Conservation (phyloP, 2,113 vertebrate species). For the Capra hircus region DNA sequence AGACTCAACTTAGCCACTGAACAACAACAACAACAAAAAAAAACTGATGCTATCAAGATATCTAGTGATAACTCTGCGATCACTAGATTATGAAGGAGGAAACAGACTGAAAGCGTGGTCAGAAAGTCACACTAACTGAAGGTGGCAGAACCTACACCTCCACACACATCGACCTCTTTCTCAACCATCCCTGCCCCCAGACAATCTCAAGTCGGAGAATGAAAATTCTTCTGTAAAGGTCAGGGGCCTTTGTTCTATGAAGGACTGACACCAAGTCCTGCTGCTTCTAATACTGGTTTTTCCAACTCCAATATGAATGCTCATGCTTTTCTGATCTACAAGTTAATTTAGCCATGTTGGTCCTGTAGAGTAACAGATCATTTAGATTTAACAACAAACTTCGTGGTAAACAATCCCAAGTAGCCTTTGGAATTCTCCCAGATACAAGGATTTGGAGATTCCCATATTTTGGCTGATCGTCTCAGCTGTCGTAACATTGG, state of each 20-base stretch:
- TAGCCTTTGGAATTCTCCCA: not conserved
- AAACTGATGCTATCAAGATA: not conserved
- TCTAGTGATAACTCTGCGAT: no score
- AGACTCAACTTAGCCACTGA: not conserved
- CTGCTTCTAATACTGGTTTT: not conserved
- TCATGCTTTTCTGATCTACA: not conserved
- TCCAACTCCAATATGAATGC: not conserved
- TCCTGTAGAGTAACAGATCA: not conserved
- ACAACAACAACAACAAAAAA: not conserved
- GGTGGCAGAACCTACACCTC: not conserved
- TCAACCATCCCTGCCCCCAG: rapidly evolving
- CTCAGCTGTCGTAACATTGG: not conserved
- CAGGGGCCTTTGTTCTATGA: not conserved
- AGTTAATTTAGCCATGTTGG: not conserved
- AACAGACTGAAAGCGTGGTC: not conserved
- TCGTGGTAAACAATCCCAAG: not conserved
- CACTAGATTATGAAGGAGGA: not conserved
- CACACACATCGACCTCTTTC: not conserved
- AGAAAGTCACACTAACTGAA: not conserved
- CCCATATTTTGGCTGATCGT: not conserved
- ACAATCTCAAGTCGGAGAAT: not conserved
- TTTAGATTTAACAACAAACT: not conserved
- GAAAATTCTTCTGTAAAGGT: not conserved
- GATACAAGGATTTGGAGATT: not conserved
- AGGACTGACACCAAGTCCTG: not conserved